Conservation (phyloP, 2,888 invertebrate genomes). For the Drosophila limbata region DNA sequence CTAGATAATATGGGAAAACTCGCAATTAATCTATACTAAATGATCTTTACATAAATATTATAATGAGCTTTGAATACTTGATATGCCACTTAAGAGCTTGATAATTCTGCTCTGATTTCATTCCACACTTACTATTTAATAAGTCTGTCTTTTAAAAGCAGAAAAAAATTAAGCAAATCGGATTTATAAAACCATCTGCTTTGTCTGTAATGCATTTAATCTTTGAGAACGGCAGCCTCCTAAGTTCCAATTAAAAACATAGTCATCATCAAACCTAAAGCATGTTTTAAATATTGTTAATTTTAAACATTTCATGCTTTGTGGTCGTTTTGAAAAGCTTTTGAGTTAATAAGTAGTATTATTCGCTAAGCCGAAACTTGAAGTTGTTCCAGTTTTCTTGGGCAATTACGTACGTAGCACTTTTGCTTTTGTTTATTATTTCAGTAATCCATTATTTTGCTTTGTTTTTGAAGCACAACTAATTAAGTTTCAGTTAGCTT, state of each 20-base stretch:
- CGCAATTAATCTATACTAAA: background rate
- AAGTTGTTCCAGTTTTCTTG: slow-evolving; percentile 28
- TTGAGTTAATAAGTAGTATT: background rate
- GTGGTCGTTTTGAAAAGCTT: background rate
- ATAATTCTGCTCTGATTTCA: background rate
- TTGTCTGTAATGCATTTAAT: background rate
- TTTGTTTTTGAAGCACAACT: slow-evolving; percentile 33
- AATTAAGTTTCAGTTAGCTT: slow-evolving; percentile 47
- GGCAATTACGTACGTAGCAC: slow-evolving; percentile 49
- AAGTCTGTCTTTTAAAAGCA: background rate
- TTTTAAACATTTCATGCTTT: background rate
- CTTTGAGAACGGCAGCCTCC: background rate
- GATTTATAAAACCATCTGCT: background rate
- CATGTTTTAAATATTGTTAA: background rate
- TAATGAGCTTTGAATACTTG: background rate
- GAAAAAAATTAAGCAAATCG: background rate
- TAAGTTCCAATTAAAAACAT: background rate
- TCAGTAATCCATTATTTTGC: slow-evolving; percentile 17
- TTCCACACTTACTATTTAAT: background rate
- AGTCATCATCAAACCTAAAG: background rate
- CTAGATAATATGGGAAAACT: too few species aligned
- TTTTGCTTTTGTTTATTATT: slow-evolving; percentile 47
- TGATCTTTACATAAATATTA: background rate
- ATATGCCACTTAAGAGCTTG: background rate
- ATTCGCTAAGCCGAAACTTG: slow-evolving; percentile 7